phyloP scores from a whole-genome alignment of 2,113 vertebrate genomes.

The Hylia prasina region DNA sequence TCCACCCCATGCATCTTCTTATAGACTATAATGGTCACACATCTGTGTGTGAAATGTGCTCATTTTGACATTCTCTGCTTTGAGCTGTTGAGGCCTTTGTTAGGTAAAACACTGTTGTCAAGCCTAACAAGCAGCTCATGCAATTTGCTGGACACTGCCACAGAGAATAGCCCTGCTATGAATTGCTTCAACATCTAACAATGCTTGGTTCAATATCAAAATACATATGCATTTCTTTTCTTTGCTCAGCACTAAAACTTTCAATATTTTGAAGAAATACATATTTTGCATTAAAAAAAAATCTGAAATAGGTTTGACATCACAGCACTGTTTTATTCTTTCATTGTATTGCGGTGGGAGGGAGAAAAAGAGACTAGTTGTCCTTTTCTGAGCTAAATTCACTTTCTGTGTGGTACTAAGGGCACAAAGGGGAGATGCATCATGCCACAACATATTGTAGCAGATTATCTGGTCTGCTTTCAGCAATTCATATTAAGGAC shows the following conservation, averaged over 20 bases:
- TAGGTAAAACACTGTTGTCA: slow-evolving; percentile 84
- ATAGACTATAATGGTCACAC: slow-evolving; percentile 87
- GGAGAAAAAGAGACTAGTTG: not conserved
- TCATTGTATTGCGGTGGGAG: not conserved
- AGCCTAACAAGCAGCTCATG: slow-evolving; percentile 86
- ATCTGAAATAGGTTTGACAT: not conserved
- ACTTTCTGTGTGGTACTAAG: slow-evolving; percentile 39
- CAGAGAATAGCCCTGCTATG: slow-evolving; percentile 64
- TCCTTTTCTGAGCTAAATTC: slow-evolving; percentile 56
- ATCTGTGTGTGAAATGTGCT: slow-evolving; percentile 98
- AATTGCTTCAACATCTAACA: slow-evolving; percentile 61
- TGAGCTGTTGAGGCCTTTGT: slow-evolving; percentile 86
- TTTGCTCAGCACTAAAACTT: slow-evolving; percentile 17
- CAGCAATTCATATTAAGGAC: slow-evolving; percentile 51
- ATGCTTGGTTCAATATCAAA: slow-evolving; percentile 48
- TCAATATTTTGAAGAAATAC: slow-evolving; percentile 30
- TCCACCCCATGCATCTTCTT: slow-evolving; percentile 78
- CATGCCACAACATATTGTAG: not conserved
- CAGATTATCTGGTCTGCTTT: slow-evolving; percentile 39
- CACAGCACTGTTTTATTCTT: slow-evolving; percentile 31
- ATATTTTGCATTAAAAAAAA: not conserved
- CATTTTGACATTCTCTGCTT: slow-evolving; percentile 90
- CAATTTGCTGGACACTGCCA: slow-evolving; percentile 73
- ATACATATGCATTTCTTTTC: slow-evolving; percentile 60
- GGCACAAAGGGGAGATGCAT: slow-evolving; percentile 23